These are phyloP conservation scores for Eupithecia tripunctaria DNA, from an alignment of 2,888 invertebrate species.

Conservation along the genomic window DNA sequence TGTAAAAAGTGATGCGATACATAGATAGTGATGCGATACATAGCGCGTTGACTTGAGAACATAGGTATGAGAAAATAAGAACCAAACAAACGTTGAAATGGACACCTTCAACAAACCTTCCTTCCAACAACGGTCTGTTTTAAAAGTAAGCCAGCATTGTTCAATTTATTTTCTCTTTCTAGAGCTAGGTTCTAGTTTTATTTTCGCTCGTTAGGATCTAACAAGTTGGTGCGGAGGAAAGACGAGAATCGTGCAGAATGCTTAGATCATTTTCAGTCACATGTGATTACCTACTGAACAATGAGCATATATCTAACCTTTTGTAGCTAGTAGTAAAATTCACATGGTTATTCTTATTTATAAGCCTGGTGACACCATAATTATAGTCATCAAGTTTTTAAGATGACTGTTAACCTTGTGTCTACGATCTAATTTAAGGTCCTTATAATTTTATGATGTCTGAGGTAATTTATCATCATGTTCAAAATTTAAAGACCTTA, in stretches of 20 bases:
- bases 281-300: background rate
- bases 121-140: background rate
- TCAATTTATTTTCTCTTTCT: conserved; percentile 8
- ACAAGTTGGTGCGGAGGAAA: conserved; percentile 2
- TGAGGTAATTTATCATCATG: background rate
- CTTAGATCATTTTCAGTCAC: background rate
- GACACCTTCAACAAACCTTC: background rate
- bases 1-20: too few species aligned
- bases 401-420: background rate
- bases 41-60: too few species aligned
- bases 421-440: background rate
- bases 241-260: background rate
- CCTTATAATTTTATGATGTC: background rate
- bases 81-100: background rate
- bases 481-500: background rate
- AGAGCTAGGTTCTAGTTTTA: background rate
- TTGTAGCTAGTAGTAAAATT: background rate
- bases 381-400: background rate
- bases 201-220: conserved; percentile 10
- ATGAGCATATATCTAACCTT: background rate
- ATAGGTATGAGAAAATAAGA: too few species aligned
- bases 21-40: too few species aligned
- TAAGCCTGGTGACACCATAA: background rate
- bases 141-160: background rate
- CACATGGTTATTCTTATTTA: background rate